These are phyloP conservation scores for Pocillopora grandis DNA, from an alignment of 92 coral and sea anemone species.

Conservation along the genomic window DNA sequence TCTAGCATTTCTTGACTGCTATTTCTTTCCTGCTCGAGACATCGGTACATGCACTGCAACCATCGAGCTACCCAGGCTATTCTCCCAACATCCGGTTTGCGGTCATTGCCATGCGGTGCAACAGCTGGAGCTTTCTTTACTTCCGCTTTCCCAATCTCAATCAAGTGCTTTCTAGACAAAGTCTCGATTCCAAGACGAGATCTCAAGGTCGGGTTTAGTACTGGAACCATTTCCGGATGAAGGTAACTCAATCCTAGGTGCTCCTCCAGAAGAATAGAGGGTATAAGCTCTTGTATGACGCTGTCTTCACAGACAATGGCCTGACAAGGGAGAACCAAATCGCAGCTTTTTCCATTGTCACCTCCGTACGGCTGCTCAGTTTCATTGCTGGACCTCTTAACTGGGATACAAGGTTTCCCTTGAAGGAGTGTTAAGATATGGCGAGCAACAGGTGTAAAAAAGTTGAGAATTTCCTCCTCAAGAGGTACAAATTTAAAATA, in stretches of 20 bases:
- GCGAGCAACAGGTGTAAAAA: conserved; percentile 87
- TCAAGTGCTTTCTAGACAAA: conserved; percentile 71
- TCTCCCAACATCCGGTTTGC: not conserved
- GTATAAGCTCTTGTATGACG: conserved; percentile 46
- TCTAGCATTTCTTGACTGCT: conserved; percentile 80
- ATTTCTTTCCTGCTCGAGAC: conserved; percentile 83
- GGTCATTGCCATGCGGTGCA: not conserved
- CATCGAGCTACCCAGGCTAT: conserved; percentile 79
- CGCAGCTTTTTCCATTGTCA: not conserved
- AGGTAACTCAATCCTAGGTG: conserved; percentile 78
- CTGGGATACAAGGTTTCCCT: conserved; percentile 79
- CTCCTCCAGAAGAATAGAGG: conserved; percentile 60
- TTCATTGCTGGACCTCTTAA: conserved; percentile 22
- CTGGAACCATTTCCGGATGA: conserved; percentile 61
- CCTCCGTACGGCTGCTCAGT: conserved; percentile 2
- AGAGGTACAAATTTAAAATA: conserved; percentile 86
- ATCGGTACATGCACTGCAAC: conserved; percentile 82
- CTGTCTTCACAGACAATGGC: conserved; percentile 73
- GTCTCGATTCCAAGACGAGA: conserved; percentile 79
- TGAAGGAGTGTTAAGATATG: conserved; percentile 68
- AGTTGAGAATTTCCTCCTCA: conserved; percentile 86
- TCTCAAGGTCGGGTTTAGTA: conserved; percentile 80
- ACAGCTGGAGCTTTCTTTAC: conserved; percentile 29
- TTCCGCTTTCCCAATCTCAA: conserved; percentile 74
- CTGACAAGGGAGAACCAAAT: conserved; percentile 82